phyloP scores from a whole-genome alignment of 1,140 invertebrate species.

The Listronotus bonariensis region DNA sequence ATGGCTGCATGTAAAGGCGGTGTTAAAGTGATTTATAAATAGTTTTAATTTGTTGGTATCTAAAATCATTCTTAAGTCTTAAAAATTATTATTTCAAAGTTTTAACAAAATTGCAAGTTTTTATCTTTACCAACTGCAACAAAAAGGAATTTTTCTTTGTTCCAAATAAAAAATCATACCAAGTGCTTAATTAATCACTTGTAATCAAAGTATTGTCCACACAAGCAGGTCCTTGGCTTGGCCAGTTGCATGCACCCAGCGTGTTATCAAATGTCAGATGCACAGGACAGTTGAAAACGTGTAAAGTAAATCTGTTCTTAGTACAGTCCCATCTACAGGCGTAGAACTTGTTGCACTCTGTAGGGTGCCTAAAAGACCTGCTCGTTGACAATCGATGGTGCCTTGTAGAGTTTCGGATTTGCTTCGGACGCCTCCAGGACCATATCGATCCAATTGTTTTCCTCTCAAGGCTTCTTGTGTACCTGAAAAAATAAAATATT shows the following conservation, averaged over 20 bases:
- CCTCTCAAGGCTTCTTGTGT: constrained; percentile 24
- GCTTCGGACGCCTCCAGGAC: constrained; percentile 60
- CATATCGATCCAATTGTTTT: constrained; percentile 60
- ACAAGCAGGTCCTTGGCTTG: constrained; percentile 78
- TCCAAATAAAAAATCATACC: too few species aligned
- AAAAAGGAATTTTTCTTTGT: too few species aligned
- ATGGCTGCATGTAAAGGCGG: too few species aligned
- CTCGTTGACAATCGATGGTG: constrained; percentile 71
- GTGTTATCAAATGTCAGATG: constrained; percentile 77
- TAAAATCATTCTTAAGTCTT: too few species aligned
- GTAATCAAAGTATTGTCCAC: constrained; percentile 67
- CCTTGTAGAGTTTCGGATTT: constrained; percentile 65
- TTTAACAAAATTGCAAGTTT: too few species aligned
- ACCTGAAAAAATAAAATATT: constrained; percentile 19
- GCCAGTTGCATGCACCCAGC: constrained; percentile 81
- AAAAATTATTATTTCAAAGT: too few species aligned
- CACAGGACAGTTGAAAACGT: constrained; percentile 81
- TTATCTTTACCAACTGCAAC: too few species aligned
- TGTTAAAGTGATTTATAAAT: too few species aligned
- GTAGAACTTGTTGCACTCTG: constrained; percentile 84
- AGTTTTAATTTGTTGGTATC: too few species aligned
- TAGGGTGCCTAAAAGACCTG: constrained; percentile 83
- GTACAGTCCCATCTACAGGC: constrained; percentile 82
- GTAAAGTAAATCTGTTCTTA: constrained; percentile 77
- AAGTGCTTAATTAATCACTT: constrained; percentile 47